Conservation (phyloP, 1,140 invertebrate species). For the Archegozetes longisetosus region DNA sequence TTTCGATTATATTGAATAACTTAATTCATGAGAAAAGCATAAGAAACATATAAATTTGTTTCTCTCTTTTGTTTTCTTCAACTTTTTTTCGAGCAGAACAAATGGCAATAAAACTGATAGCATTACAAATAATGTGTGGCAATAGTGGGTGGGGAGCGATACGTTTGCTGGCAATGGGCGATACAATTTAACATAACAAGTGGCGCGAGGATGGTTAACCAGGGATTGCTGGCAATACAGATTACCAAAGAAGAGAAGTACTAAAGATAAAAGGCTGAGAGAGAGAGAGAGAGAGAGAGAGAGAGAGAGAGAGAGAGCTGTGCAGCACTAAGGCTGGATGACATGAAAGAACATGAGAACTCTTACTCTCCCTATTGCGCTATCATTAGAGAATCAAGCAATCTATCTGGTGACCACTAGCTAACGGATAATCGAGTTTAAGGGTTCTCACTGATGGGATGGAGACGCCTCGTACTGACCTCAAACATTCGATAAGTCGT, state of each 20-base stretch:
- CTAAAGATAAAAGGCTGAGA: neutral
- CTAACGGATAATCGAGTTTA: neutral
- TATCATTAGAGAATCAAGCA: neutral
- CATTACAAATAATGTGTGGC: neutral
- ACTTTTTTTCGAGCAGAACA: neutral
- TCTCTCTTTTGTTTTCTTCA: neutral
- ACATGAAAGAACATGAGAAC: no score
- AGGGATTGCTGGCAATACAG: neutral
- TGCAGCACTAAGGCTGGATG: neutral
- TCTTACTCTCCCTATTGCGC: neutral
- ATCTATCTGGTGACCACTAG: neutral
- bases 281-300: no score
- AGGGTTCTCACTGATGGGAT: neutral
- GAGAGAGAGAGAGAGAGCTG: no score
- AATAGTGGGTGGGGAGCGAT: neutral
- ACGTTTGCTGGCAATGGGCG: neutral
- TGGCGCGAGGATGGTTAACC: neutral
- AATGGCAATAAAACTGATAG: neutral
- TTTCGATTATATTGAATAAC: neutral
- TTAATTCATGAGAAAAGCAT: neutral
- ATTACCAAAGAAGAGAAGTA: neutral
- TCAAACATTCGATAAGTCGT: neutral
- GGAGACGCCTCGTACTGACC: neutral
- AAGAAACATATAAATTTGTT: neutral
- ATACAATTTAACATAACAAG: neutral